Evolutionary conservation across 2,797 vertebrate species (phyloP).

Genomic region (Siniperca obscura): DNA sequence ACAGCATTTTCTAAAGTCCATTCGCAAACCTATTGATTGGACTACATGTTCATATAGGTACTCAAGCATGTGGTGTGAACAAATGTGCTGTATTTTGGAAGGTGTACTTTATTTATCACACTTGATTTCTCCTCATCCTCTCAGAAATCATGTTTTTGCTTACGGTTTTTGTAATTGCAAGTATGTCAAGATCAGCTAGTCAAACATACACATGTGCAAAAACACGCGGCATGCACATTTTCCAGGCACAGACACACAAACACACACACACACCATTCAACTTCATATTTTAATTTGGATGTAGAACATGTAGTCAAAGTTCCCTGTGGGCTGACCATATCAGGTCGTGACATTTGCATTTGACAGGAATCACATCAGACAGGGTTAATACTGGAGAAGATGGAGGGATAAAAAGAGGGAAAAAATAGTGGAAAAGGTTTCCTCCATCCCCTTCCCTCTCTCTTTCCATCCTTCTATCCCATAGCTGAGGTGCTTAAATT

Average conservation of each 20-base stretch:
- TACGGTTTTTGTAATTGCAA: constrained; percentile 89
- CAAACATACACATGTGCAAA: constrained; percentile 26
- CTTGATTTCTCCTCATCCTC: constrained; percentile 85
- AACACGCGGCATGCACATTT: constrained; percentile 12
- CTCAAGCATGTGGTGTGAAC: constrained; percentile 48
- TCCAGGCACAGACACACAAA: constrained; percentile 59
- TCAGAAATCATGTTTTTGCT: constrained; percentile 85
- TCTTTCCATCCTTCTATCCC: constrained; percentile 74
- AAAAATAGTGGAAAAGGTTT: constrained; percentile 70
- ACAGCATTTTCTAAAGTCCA: constrained; percentile 53
- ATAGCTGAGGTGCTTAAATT: constrained; percentile 86
- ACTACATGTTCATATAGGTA: constrained; percentile 76
- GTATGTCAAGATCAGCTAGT: constrained; percentile 86
- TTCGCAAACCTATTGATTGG: constrained; percentile 50
- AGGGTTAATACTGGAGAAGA: constrained; percentile 87
- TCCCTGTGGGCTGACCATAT: constrained; percentile 86
- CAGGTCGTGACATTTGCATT: constrained; percentile 89
- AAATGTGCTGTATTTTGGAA: constrained; percentile 43
- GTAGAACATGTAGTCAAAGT: constrained; percentile 85
- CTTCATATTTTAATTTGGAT: constrained; percentile 91
- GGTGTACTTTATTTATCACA: constrained; percentile 87
- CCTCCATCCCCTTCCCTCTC: constrained; percentile 60
- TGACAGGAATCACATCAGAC: constrained; percentile 83
- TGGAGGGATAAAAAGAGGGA: constrained; percentile 75
- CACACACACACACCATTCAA: constrained; percentile 79